Conservation (phyloP, 1,140 invertebrate species). For the Panulirus ornatus region DNA sequence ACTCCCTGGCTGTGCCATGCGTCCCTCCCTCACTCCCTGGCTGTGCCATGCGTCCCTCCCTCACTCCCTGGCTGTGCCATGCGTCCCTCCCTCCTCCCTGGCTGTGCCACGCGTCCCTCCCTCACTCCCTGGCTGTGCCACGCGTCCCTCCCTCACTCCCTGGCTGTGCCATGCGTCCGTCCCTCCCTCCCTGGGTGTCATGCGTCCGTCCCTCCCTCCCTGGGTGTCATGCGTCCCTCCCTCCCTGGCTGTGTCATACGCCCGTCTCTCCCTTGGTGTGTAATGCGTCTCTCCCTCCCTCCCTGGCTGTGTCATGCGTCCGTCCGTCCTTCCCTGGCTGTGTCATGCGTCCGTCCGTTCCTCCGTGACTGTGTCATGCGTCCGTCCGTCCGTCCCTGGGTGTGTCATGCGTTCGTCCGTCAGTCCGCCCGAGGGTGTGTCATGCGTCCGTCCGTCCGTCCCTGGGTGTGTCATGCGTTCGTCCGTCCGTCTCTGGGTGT, state of each 20-base stretch:
- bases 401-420: no score
- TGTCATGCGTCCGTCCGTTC: background rate
- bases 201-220: background rate
- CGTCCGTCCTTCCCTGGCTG: background rate
- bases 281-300: background rate
- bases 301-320: background rate
- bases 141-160: background rate
- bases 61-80: no score
- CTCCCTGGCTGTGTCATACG: background rate
- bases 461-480: background rate
- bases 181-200: background rate
- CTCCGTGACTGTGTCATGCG: background rate
- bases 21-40: no score
- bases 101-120: no score
- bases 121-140: background rate
- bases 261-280: background rate
- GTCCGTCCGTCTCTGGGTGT: background rate
- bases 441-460: background rate
- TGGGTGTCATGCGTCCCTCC: background rate
- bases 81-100: background rate
- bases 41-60: no score
- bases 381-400: background rate
- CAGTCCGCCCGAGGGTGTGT: background rate
- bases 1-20: no score
- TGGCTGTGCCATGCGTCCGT: background rate